Conservation (phyloP, 2,888 invertebrate genomes). For the Serripes groenlandicus region DNA sequence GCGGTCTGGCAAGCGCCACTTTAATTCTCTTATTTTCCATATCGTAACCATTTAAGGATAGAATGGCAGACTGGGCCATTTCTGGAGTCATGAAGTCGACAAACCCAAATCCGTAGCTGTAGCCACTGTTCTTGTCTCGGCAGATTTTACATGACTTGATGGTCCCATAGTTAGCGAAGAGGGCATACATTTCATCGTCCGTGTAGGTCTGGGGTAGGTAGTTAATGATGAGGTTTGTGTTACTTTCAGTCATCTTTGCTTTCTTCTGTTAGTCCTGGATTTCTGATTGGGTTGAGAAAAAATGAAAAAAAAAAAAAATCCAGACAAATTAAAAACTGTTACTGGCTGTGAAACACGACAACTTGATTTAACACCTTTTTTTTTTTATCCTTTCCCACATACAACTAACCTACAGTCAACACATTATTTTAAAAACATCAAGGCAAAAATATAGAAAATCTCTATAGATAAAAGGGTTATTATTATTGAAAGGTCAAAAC, state of each 20-base stretch:
- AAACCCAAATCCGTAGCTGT: conserved; percentile 98
- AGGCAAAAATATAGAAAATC: neutral
- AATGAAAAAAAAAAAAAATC: conserved; percentile 12
- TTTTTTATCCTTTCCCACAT: no score
- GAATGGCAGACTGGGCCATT: conserved; percentile 95
- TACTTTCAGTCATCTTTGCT: conserved; percentile 28
- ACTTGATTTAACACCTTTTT: no score
- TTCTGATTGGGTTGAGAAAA: conserved; percentile 8
- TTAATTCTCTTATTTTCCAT: conserved; percentile 97
- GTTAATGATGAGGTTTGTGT: conserved; percentile 96
- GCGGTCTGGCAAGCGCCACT: conserved; percentile 96
- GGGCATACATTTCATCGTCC: conserved; percentile 94
- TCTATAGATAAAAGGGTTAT: neutral
- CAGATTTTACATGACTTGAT: conserved; percentile 95
- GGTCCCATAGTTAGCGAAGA: conserved; percentile 95
- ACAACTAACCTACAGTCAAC: no score
- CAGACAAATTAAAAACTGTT: no score
- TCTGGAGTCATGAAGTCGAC: conserved; percentile 95
- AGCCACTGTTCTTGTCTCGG: conserved; percentile 90
- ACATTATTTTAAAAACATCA: neutral
- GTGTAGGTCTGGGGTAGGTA: conserved; percentile 97
- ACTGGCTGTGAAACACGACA: no score
- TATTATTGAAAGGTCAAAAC: neutral
- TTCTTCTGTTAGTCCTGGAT: neutral
- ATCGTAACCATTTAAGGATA: conserved; percentile 94